A percentile compares a stretch with the other conserved stretches of the same genome.
Conservation (phyloP, 2,888 invertebrate species). For the Lithophane leautieri region DNA sequence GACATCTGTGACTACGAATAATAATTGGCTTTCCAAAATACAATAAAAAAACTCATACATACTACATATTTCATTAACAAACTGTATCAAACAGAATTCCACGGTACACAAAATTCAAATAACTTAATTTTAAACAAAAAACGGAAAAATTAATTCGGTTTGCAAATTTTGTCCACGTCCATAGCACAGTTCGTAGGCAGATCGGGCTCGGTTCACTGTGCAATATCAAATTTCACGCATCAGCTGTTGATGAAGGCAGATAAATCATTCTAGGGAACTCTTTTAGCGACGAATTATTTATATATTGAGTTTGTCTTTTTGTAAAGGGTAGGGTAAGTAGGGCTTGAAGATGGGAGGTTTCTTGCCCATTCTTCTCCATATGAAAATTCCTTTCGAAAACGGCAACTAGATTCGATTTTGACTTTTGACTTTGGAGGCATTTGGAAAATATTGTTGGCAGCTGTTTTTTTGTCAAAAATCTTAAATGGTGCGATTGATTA, state of each 20-base stretch:
- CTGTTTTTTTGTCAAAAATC: background rate
- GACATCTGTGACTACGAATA: background rate
- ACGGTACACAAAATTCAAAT: background rate
- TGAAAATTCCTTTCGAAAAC: background rate
- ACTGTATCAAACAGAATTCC: background rate
- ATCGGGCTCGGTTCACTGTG: constrained; percentile 37
- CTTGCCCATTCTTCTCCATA: background rate
- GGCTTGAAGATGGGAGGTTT: background rate
- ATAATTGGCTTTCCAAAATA: background rate
- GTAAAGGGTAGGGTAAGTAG: background rate
- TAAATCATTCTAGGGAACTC: constrained; percentile 49
- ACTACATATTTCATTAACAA: background rate
- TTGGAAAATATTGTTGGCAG: background rate
- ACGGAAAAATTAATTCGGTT: constrained; percentile 17
- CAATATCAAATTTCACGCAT: constrained; percentile 61
- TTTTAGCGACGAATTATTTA: constrained; percentile 15
- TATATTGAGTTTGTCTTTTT: constrained; percentile 17
- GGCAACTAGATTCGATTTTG: background rate
- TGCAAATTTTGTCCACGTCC: constrained; percentile 35
- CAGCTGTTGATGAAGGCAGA: constrained; percentile 55
- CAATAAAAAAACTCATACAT: background rate
- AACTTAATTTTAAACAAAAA: background rate
- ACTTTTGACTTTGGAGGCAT: background rate
- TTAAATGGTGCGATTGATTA: background rate
- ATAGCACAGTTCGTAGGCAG: constrained; percentile 15